phyloP scores from a whole-genome alignment of 2,888 invertebrate species.

The Lasioglossum morio region DNA sequence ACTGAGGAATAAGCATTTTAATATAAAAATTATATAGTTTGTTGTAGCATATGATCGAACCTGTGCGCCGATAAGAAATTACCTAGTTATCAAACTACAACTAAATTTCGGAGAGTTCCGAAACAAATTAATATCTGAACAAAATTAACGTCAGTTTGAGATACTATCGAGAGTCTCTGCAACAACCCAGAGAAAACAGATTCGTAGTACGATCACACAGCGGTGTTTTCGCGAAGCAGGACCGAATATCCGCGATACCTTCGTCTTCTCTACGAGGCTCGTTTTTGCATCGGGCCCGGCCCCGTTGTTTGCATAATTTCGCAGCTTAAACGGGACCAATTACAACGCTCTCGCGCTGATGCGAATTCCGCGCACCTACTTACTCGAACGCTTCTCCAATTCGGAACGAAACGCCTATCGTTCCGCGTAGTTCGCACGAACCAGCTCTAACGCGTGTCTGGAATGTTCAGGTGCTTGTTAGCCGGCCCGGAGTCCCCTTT shows the following conservation, averaged over 20 bases:
- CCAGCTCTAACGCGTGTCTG: slow-evolving; percentile 6
- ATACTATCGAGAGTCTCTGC: neutral
- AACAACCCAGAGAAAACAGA: neutral
- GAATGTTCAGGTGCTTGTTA: slow-evolving; percentile 14
- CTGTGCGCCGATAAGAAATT: no score
- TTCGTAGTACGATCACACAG: neutral
- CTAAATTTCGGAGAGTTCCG: no score
- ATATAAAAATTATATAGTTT: no score
- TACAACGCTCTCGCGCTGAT: slow-evolving; percentile 12
- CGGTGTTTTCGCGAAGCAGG: neutral
- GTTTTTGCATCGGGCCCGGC: neutral
- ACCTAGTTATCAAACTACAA: no score
- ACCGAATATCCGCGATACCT: neutral
- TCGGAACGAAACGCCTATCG: slow-evolving; percentile 5
- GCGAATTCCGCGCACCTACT: slow-evolving; percentile 6
- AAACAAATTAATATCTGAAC: no score
- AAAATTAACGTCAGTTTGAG: neutral
- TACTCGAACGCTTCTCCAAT: slow-evolving; percentile 21
- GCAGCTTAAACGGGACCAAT: slow-evolving; percentile 11
- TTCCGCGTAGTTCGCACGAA: neutral
- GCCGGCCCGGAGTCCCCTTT: neutral
- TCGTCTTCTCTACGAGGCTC: neutral
- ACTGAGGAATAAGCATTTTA: no score
- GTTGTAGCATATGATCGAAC: no score
- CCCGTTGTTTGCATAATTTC: slow-evolving; percentile 26